Evolutionary conservation across 2,888 invertebrate genomes (phyloP).

Genomic region (Morpho achilles): DNA sequence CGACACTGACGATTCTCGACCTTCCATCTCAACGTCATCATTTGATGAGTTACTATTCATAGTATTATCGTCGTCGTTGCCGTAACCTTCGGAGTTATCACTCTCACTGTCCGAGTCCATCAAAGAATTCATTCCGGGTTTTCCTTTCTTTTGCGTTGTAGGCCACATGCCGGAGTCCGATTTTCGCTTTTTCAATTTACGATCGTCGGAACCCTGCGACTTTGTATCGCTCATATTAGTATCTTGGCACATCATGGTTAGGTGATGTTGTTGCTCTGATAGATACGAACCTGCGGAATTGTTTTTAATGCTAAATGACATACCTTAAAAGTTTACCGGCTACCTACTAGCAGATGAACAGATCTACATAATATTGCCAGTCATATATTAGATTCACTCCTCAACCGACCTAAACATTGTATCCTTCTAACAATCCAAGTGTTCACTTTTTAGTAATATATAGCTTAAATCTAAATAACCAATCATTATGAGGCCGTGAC

Average conservation of each 20-base stretch:
- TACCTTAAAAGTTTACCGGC: too few relatives aligned
- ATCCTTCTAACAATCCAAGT: too few relatives aligned
- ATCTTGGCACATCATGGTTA: constrained; percentile 67
- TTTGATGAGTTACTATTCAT: constrained; percentile 69
- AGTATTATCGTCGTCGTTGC: constrained; percentile 68
- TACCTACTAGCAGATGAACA: not conserved
- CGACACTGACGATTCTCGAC: constrained; percentile 63
- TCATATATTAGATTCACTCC: too few relatives aligned
- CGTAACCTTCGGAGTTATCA: constrained; percentile 64
- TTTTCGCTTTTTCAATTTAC: constrained; percentile 81
- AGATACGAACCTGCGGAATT: constrained; percentile 57
- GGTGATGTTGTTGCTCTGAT: constrained; percentile 69
- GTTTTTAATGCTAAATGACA: not conserved
- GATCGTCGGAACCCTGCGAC: constrained; percentile 53
- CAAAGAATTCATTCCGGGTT: constrained; percentile 78
- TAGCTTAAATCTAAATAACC: too few relatives aligned
- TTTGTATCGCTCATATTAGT: constrained; percentile 44
- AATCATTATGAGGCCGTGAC: too few relatives aligned
- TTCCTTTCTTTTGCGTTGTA: constrained; percentile 80
- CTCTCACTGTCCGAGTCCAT: constrained; percentile 81
- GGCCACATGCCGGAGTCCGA: constrained; percentile 79
- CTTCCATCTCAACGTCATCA: constrained; percentile 61
- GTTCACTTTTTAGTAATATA: too few relatives aligned
- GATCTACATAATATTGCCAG: too few relatives aligned
- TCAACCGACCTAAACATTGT: too few relatives aligned